Evolutionary conservation across 2,113 vertebrate species (phyloP), one percentile per base, ranked within the genome.

Genomic region (Bubo scandiacus): DNA sequence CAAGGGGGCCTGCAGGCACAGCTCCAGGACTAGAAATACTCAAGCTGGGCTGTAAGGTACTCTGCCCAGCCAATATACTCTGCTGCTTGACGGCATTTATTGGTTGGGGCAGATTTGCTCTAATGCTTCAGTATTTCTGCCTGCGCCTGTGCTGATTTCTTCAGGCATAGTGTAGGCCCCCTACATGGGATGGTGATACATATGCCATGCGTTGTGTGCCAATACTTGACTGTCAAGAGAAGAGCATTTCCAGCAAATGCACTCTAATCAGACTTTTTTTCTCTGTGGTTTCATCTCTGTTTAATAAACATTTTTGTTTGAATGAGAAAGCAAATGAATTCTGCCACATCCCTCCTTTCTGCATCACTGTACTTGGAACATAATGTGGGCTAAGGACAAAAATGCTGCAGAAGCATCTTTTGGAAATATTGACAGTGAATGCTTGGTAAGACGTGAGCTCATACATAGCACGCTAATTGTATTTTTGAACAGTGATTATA

Each of bases 361-460:
- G 86, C 86, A 82, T 74, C 71, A 10, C 38, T 83, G 89, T 95
- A 30, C 51, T 91, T 58, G 47, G 71, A 97, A 70, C 52, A 40
- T 32, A 67, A 86, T 3, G 71, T 74, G 40, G 81, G 58, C 70
- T 68, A 87, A 91, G 36, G 51, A 83, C 13, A 66, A 80, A 96
- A 96, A 8, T 66, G 95, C 94, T 94, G 89, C 63, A 62, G 81
- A 91, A 92, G 81, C 95, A 94, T 63, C 55, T 96, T 97, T 91
- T 91, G 85, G 78, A 91, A 94, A 77, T 51, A 68, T 4, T 23
- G 34, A 81, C 81, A 9, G 5, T 8, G 10, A 65, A 57, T 3
- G 3, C 36, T 92, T 40, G 68, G 45, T 82, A 90, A 87, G 74
- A 80, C 85, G 61, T n/a, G 70, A 95, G 77, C 43, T 89, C 57